Conservation (phyloP, 2,888 invertebrate genomes). For the Phortica magna region DNA sequence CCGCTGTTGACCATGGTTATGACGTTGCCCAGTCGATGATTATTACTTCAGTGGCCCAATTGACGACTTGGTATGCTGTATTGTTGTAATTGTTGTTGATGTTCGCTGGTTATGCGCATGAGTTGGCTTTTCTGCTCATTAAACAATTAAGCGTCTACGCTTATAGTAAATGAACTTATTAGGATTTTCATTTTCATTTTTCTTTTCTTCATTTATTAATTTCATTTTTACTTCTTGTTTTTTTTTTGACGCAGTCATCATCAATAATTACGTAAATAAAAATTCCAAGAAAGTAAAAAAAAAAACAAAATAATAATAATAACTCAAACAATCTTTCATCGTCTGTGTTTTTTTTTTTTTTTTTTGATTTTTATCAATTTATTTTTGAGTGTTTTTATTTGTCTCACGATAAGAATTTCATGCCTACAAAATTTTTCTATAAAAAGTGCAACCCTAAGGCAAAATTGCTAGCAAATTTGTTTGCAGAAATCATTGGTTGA, state of each 20-base stretch:
- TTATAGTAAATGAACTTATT: slow-evolving; percentile 58
- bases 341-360: not conserved
- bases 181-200: slow-evolving; percentile 30
- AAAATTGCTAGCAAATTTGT: slow-evolving; percentile 44
- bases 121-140: slow-evolving; percentile 53
- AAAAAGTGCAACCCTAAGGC: slow-evolving; percentile 59
- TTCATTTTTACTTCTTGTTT: not conserved
- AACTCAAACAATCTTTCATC: no score
- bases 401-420: slow-evolving; percentile 39
- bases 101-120: slow-evolving; percentile 49
- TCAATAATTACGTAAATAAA: not conserved
- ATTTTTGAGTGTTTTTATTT: slow-evolving; percentile 60
- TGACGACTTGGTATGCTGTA: not conserved
- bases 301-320: not conserved
- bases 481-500: slow-evolving; percentile 41
- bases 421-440: slow-evolving; percentile 45
- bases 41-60: no score
- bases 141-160: slow-evolving; percentile 62
- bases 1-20: no score
- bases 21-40: no score
- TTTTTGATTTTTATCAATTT: not conserved
- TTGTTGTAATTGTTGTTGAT: not conserved
- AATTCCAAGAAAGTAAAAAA: not conserved
- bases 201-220: not conserved
- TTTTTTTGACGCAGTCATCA: no score